A percentile compares a stretch with the other conserved stretches of the same genome.
Conservation (phyloP, 2,797 vertebrate genomes). For the Myripristis murdjan region DNA sequence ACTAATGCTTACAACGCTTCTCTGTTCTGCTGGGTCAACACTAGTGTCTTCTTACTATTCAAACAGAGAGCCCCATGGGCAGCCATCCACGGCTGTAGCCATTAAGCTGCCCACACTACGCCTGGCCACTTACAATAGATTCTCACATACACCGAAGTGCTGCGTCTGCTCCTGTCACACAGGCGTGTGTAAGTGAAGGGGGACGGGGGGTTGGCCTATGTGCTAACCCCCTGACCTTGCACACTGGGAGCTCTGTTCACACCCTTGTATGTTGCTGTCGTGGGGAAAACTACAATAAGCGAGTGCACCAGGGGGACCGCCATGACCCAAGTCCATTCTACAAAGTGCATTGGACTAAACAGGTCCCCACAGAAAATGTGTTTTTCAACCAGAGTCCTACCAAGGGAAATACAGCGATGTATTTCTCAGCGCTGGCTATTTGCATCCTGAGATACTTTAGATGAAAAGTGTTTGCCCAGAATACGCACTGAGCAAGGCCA, state of each 20-base stretch:
- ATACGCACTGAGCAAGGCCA: conserved; percentile 3
- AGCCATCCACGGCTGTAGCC: conserved; percentile 53
- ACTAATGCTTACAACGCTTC: conserved; percentile 63
- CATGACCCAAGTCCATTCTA: conserved; percentile 17
- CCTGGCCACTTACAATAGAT: conserved; percentile 65
- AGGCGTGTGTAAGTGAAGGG: conserved; percentile 36
- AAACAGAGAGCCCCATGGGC: conserved; percentile 64
- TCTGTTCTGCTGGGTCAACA: conserved; percentile 78
- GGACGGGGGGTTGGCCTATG: conserved; percentile 40
- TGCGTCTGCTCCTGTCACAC: conserved; percentile 56
- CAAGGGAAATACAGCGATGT: conserved; percentile 6
- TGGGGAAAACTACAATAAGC: conserved; percentile 21
- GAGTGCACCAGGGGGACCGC: neutral
- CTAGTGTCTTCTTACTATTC: conserved; percentile 70
- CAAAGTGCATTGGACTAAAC: conserved; percentile 13
- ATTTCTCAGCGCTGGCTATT: conserved; percentile 1
- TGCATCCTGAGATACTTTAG: conserved; percentile 19
- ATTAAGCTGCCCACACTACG: conserved; percentile 59
- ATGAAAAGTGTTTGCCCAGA: conserved; percentile 23
- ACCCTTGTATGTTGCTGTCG: conserved; percentile 35
- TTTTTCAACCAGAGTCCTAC: conserved; percentile 19
- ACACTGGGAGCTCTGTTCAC: conserved; percentile 69
- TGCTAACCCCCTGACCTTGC: conserved; percentile 63
- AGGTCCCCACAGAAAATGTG: conserved; percentile 21
- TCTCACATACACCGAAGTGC: conserved; percentile 68